Conservation (phyloP, 2,113 vertebrate species). For the Tyto alba region DNA sequence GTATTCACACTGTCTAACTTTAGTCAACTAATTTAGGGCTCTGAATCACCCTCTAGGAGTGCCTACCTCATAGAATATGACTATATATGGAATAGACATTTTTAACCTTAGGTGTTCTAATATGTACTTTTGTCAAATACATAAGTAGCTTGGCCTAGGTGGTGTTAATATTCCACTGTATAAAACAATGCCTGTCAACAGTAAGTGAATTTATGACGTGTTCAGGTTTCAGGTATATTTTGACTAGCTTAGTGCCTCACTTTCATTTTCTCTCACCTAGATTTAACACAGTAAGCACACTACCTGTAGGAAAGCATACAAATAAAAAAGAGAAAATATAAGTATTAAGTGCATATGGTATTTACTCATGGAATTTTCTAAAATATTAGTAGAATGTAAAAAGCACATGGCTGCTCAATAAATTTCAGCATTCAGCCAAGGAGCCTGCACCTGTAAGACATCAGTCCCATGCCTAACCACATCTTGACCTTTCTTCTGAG, state of each 20-base stretch:
- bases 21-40: conserved; percentile 53
- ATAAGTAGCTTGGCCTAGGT: neutral
- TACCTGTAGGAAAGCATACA: neutral
- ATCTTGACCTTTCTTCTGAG: conserved; percentile 16
- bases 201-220: neutral
- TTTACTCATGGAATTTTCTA: neutral
- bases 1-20: conserved; percentile 60
- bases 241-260: neutral
- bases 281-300: neutral
- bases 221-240: neutral
- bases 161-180: neutral
- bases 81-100: conserved; percentile 29
- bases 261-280: neutral
- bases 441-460: neutral
- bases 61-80: conserved; percentile 15
- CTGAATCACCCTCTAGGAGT: conserved; percentile 51
- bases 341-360: neutral
- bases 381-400: neutral
- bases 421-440: neutral
- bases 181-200: neutral
- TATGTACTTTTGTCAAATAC: neutral
- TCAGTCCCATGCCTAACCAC: neutral
- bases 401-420: neutral
- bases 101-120: conserved; percentile 42
- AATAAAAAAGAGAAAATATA: neutral